Conservation (phyloP, 2,888 invertebrate species). For the Aphelenchoides bicaudatus region DNA sequence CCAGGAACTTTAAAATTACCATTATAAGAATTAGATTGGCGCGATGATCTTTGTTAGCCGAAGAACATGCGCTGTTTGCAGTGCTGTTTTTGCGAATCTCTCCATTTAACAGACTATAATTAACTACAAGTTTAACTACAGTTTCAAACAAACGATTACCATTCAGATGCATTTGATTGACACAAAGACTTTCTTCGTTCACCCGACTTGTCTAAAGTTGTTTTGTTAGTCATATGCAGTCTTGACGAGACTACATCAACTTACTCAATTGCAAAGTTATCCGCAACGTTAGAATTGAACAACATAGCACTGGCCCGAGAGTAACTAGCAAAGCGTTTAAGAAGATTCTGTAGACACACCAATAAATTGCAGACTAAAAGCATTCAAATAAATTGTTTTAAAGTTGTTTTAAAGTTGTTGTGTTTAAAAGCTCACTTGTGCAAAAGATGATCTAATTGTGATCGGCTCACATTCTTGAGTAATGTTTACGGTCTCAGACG, state of each 20-base stretch:
- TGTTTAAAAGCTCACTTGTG: conserved; percentile 5
- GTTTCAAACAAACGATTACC: too few relatives aligned
- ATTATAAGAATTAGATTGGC: conserved; percentile 57
- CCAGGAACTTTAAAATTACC: conserved; percentile 55
- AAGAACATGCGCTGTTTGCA: not conserved
- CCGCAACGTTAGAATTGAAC: conserved; percentile 47
- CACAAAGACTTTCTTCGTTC: conserved; percentile 31
- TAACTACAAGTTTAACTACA: too few relatives aligned
- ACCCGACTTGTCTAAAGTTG: too few relatives aligned
- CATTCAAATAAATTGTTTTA: too few relatives aligned
- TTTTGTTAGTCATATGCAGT: too few relatives aligned
- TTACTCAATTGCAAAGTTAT: too few relatives aligned
- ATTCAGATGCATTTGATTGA: conserved; percentile 21
- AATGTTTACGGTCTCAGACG: not conserved
- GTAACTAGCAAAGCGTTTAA: conserved; percentile 53
- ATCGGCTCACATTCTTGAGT: conserved; percentile 6
- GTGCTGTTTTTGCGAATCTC: too few relatives aligned
- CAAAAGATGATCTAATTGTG: not conserved
- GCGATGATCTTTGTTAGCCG: conserved; percentile 53
- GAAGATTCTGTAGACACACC: conserved; percentile 55
- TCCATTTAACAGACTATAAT: too few relatives aligned
- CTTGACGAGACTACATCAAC: too few relatives aligned
- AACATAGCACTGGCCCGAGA: conserved; percentile 47
- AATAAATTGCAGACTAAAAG: conserved; percentile 51
- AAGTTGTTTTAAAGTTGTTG: not conserved